Conservation (phyloP, 2,888 invertebrate genomes). For the Caenorhabditis doughertyi region DNA sequence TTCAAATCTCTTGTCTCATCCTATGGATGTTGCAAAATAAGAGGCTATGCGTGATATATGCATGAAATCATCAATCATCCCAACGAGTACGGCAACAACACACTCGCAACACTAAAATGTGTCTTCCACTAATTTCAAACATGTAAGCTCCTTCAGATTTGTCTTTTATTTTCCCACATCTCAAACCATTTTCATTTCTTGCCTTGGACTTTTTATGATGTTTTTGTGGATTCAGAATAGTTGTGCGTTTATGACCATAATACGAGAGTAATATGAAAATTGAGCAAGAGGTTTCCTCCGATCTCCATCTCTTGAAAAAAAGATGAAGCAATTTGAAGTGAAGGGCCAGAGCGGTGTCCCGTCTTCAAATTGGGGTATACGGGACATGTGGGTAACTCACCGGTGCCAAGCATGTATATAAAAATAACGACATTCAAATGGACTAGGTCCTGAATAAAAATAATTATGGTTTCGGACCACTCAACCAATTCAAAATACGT, state of each 20-base stretch:
- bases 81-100: slow-evolving; percentile 47
- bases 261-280: slow-evolving; percentile 22
- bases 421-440: slow-evolving; percentile 57
- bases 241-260: slow-evolving; percentile 23
- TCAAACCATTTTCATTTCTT: neutral
- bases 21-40: slow-evolving; percentile 53
- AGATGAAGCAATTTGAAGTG: slow-evolving; percentile 59
- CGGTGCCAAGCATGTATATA: slow-evolving; percentile 53
- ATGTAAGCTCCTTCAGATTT: slow-evolving; percentile 21
- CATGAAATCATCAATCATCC: slow-evolving; percentile 63
- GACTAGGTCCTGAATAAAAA: slow-evolving; percentile 31
- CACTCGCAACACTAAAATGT: slow-evolving; percentile 43
- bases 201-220: neutral
- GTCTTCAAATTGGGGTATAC: slow-evolving; percentile 52
- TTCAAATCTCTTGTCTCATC: slow-evolving; percentile 58
- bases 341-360: slow-evolving; percentile 38
- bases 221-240: neutral
- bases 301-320: slow-evolving; percentile 9
- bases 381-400: slow-evolving; percentile 13
- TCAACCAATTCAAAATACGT: slow-evolving; percentile 25
- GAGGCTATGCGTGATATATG: slow-evolving; percentile 58
- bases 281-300: slow-evolving; percentile 8
- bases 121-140: slow-evolving; percentile 52
- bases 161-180: neutral
- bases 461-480: slow-evolving; percentile 39